Percentiles rank a stretch among this genome's conserved stretches.
Conservation (phyloP, 2,888 invertebrate genomes). For the Sinelater perroti region DNA sequence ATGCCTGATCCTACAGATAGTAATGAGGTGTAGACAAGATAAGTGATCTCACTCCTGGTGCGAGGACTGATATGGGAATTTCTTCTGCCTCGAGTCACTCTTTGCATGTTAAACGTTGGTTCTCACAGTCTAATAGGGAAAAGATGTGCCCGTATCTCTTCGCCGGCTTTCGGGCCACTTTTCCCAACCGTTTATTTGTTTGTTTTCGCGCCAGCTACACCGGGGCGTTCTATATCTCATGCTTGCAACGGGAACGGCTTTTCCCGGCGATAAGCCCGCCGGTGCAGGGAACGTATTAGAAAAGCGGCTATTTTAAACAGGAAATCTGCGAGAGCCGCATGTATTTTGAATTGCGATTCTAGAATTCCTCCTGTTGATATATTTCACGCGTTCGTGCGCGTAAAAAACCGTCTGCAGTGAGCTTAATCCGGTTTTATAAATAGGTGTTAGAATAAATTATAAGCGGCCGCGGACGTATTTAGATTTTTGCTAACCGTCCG, state of each 20-base stretch:
- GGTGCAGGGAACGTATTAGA: slow-evolving; percentile 3
- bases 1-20: too few species aligned
- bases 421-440: slow-evolving; percentile 37
- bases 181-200: not conserved
- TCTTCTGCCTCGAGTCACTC: not conserved
- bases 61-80: slow-evolving; percentile 27
- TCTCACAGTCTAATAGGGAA: slow-evolving; percentile 22
- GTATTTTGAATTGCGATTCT: slow-evolving; percentile 22
- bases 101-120: slow-evolving; percentile 19
- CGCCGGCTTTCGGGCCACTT: slow-evolving; percentile 9
- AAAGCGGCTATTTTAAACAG: slow-evolving; percentile 20
- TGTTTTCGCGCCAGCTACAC: not conserved
- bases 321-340: slow-evolving; percentile 14
- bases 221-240: too few species aligned
- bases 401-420: slow-evolving; percentile 26
- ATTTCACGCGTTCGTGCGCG: slow-evolving; percentile 25
- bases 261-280: not conserved
- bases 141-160: slow-evolving; percentile 20
- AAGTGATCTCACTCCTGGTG: slow-evolving; percentile 21
- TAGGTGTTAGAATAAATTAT: slow-evolving; percentile 32
- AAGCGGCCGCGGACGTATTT: slow-evolving; percentile 18
- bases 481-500: slow-evolving; percentile 24
- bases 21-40: slow-evolving; percentile 27
- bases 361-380: slow-evolving; percentile 25
- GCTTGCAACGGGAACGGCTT: not conserved